Conservation (phyloP, 30 jellyfish, hydroid and myxozoan genomes). For the Cassiopea xamachana region DNA sequence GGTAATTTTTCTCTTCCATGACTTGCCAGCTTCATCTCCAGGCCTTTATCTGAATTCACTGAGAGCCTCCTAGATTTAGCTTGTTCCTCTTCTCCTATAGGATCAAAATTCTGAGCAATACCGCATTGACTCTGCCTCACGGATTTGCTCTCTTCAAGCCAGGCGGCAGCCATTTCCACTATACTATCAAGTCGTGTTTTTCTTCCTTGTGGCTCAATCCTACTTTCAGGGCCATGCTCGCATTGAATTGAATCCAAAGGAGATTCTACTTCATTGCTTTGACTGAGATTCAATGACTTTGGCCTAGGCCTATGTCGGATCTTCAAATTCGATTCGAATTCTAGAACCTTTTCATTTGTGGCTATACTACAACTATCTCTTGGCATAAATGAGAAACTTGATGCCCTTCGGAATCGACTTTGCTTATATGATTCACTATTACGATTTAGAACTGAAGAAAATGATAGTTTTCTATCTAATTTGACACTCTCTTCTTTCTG, state of each 20-base stretch:
- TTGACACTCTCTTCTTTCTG: not conserved
- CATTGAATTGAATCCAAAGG: slow-evolving; percentile 1
- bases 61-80: not conserved
- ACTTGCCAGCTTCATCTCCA: not conserved
- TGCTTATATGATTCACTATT: slow-evolving; percentile 61
- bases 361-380: not conserved
- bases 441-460: slow-evolving; percentile 58
- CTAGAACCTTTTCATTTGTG: not conserved
- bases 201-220: not conserved
- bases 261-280: not conserved
- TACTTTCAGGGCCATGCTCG: not conserved
- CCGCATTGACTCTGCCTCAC: not conserved
- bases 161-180: slow-evolving; percentile 57
- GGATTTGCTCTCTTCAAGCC: slow-evolving; percentile 68
- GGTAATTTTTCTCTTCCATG: not conserved
- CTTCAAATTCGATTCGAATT: slow-evolving; percentile 36
- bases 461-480: slow-evolving; percentile 53
- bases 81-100: not conserved
- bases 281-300: slow-evolving; percentile 33
- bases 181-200: slow-evolving; percentile 27
- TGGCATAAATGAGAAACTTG: slow-evolving; percentile 45
- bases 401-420: slow-evolving; percentile 39
- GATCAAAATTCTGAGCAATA: not conserved
- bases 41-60: not conserved
- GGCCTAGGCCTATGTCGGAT: slow-evolving; percentile 59